Conservation (phyloP, 1,140 invertebrate species). For the Phthorimaea operculella region DNA sequence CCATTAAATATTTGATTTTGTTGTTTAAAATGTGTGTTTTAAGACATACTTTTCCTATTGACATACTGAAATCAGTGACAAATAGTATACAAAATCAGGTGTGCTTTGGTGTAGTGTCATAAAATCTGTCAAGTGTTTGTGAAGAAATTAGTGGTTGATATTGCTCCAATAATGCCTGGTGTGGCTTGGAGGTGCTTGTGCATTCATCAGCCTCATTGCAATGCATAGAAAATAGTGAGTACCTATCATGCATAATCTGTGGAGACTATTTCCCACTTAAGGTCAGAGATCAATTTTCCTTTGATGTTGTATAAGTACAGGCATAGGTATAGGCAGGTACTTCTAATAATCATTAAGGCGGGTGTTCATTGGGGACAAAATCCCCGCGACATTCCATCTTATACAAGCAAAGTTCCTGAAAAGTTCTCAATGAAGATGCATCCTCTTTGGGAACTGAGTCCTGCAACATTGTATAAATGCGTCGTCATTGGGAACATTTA, state of each 20-base stretch:
- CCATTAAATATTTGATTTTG: slow-evolving; percentile 1
- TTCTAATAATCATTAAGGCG: no score
- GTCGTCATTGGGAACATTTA: no score
- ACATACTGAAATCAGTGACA: not conserved
- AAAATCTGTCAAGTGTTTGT: not conserved
- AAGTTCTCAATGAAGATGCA: no score
- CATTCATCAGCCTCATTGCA: slow-evolving; percentile 14
- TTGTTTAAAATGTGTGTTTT: slow-evolving; percentile 1
- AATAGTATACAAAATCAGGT: not conserved
- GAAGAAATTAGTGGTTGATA: not conserved
- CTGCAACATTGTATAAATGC: no score
- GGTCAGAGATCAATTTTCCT: no score
- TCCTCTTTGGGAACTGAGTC: no score
- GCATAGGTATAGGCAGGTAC: no score
- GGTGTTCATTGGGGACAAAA: no score
- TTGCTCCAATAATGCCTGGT: slow-evolving; percentile 17
- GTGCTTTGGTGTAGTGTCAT: not conserved
- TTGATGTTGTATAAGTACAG: no score
- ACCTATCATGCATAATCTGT: slow-evolving; percentile 12
- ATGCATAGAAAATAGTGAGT: slow-evolving; percentile 62
- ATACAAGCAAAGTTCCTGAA: no score
- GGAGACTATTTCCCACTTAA: not conserved
- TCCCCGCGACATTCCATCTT: no score
- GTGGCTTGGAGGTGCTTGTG: not conserved
- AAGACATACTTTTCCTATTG: not conserved